These are phyloP conservation scores for Triplophysa rosa DNA, from an alignment of 2,113 vertebrate species.

Conservation along the genomic window DNA sequence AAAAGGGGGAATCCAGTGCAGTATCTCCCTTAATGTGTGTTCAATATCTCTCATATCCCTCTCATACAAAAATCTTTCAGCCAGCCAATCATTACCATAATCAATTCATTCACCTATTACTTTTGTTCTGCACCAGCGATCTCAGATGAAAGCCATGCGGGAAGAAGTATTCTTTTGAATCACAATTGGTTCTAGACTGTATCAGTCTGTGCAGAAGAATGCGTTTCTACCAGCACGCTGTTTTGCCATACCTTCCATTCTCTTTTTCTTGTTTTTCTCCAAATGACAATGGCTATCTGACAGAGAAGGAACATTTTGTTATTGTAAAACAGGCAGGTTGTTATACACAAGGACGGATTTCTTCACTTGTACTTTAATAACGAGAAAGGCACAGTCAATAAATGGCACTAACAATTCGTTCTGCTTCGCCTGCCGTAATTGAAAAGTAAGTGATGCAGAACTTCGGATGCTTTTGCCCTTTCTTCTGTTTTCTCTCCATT, in stretches of 20 bases:
- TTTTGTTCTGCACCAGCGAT: conserved; percentile 72
- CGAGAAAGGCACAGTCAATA: conserved; percentile 86
- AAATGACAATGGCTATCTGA: conserved; percentile 67
- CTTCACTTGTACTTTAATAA: conserved; percentile 83
- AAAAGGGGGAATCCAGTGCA: conserved; percentile 34
- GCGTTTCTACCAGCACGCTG: conserved; percentile 56
- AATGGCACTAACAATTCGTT: conserved; percentile 88
- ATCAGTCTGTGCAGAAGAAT: conserved; percentile 48
- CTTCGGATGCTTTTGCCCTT: conserved; percentile 71
- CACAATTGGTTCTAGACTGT: conserved; percentile 54
- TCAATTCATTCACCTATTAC: conserved; percentile 78
- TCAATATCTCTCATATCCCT: conserved; percentile 55
- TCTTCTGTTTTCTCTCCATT: conserved; percentile 58
- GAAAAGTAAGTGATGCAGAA: conserved; percentile 92
- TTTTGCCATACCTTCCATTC: conserved; percentile 55
- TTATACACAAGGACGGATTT: conserved; percentile 85
- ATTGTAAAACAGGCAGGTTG: conserved; percentile 84
- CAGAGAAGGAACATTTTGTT: conserved; percentile 80
- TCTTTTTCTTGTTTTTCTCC: conserved; percentile 61
- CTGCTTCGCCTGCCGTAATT: conserved; percentile 88
- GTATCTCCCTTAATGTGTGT: conserved; percentile 46
- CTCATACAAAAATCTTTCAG: conserved; percentile 68
- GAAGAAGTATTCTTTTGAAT: conserved; percentile 56
- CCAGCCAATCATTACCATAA: conserved; percentile 78
- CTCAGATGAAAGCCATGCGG: conserved; percentile 64